Base-by-base conservation (phyloP, 2,113 vertebrate genomes). In the Lontra canadensis region DNA sequence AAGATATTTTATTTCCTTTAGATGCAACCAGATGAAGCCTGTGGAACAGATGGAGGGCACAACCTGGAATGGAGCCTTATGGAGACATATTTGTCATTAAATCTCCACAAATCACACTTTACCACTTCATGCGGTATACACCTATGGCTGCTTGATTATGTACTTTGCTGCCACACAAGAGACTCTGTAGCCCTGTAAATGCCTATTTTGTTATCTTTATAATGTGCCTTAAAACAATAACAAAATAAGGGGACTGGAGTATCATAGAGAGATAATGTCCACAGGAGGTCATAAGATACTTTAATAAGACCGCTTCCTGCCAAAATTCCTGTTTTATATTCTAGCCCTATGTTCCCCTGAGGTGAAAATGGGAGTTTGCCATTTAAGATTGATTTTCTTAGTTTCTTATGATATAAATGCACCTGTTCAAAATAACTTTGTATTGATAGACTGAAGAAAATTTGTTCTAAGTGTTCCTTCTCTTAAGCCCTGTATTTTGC, bases 331-430 rank as follows among this genome's bases (percentile, higher is more conserved):
- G 92, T 94, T 98, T 98, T 97, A 96, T 98, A 97, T 98, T 98
- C 93, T 97, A 97, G 61, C 69, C 90, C 93, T 93, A 15, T 97
- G 95, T 93, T 94, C 67, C 86, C 98, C 89, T 96, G 85, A 82
- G 59, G 81, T 94, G 21, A 94, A 97, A 97, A 94, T 98, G 93
- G 93, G 88, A 97, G 47, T 96, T 93, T 98, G 95, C 91, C 97
- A 98, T 97, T 97, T 94, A 97, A 98, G 94, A 98, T 94, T 97
- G 97, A 98, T 98, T 98, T 98, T 98, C 74, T 96, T 73, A 57
- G 88, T 98, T 98, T 98, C 97, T 98, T 98, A 96, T 98, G 97
- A 98, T 98, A 97, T 95, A 97, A 98, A 96, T 96, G 98, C 96
- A 98, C 97, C 97, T 98, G 98, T 98, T 98, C 96, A 98, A 98